Base-by-base conservation (phyloP, 2,888 invertebrate genomes). In the Brachycybe producta region DNA sequence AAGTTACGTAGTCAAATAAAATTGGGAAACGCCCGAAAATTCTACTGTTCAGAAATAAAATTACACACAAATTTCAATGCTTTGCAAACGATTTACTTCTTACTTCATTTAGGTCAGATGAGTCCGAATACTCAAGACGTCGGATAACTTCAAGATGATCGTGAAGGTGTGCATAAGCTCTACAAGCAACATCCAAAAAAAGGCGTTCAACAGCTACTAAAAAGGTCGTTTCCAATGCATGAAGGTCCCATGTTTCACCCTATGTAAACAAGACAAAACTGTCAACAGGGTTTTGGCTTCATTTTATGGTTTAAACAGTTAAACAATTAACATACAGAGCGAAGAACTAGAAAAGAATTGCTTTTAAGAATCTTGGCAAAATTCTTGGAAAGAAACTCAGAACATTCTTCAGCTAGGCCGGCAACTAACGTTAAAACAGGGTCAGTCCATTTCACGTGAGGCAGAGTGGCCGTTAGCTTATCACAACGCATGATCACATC, bases 401-500 rank as follows among this genome's bases (percentile, higher is more conserved):
- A 81, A 28, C 84, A 80, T 1, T 82, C 79, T 60, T 85, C 86
- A 43, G 86, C 71, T 13, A 94, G 73, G 60, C 83, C 82, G 3
- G 82, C 77, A 24, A 85, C 82, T 64, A 88, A 71, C 54, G 79
- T 76, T 56, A 80, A 80, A 13, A 88, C 79, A 2, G 78, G 75
- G 56, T 84, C 84, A 0, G 86, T 80, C 90, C 91, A 91, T 53
- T 84, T 76, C 36, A 82, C 79, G 54, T 78, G 77, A 7, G 86
- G 84, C 55, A 90, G 70, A 35, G 81, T 80, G 2, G 81, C 77
- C 58, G 82, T 71, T 57, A 84, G 69, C 70, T 84, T 80, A 63
- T 90, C 87, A 64, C 87, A 88, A 53, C 84, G 82, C 62, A 84
- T 75, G 52, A 87, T 79, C 0, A 82, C 82, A 59, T 87, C 85